Conservation (phyloP, 2,113 vertebrate genomes). For the Illadopsis cleaveri region DNA sequence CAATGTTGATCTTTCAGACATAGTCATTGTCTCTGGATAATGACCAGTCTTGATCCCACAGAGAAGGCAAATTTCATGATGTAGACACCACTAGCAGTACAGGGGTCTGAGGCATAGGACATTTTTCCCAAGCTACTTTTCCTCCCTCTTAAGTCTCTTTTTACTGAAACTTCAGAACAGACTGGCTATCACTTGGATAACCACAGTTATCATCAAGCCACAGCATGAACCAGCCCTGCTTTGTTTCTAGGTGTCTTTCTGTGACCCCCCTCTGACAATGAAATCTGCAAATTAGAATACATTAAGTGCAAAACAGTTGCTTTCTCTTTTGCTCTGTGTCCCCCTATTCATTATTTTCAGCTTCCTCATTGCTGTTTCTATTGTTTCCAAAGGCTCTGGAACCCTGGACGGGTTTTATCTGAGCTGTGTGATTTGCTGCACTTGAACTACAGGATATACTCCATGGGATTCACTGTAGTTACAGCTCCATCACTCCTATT, state of each 20-base stretch:
- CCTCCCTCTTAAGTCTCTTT: background rate
- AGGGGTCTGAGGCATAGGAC: background rate
- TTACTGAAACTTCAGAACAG: background rate
- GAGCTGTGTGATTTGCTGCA: background rate
- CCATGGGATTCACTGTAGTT: slow-evolving; percentile 8
- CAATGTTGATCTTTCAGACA: background rate
- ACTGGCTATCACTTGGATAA: background rate
- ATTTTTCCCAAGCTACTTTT: background rate
- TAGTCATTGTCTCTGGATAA: background rate
- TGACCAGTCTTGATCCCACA: background rate
- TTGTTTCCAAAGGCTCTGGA: background rate
- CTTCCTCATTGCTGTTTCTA: background rate
- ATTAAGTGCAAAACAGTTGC: background rate
- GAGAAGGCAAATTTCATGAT: background rate
- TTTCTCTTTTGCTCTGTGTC: background rate
- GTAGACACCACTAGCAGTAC: background rate
- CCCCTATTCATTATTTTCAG: background rate
- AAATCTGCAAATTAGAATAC: background rate
- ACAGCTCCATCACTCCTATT: background rate
- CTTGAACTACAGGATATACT: background rate
- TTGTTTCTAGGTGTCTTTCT: background rate
- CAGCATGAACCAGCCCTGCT: background rate
- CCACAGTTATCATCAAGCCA: background rate
- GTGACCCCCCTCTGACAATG: background rate
- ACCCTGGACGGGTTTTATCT: slow-evolving; percentile 32